phyloP scores from a whole-genome alignment of 2,113 vertebrate genomes.

The Melozone crissalis region DNA sequence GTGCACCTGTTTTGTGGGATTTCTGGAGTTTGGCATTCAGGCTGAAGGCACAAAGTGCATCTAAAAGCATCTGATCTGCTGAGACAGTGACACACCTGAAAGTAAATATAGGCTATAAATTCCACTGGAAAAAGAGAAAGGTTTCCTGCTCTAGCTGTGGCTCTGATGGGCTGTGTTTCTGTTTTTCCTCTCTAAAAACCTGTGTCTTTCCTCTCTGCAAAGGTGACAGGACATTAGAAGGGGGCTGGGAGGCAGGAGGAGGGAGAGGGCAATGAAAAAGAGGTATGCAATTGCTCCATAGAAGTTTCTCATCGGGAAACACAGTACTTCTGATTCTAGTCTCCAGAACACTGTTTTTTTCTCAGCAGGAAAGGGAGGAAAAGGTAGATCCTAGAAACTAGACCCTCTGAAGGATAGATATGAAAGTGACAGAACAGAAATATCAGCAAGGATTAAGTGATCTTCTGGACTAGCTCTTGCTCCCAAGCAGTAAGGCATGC shows the following conservation, averaged over 20 bases:
- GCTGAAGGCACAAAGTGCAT: neutral
- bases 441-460: neutral
- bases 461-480: neutral
- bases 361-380: neutral
- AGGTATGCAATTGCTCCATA: neutral
- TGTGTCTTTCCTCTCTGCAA: neutral
- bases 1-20: neutral
- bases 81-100: neutral
- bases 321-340: neutral
- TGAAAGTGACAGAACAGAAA: neutral
- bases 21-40: neutral
- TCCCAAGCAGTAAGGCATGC: neutral
- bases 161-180: accelerated
- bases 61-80: neutral
- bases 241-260: neutral
- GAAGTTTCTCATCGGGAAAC: accelerated
- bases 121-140: neutral
- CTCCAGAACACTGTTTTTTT: neutral
- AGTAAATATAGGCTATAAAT: neutral
- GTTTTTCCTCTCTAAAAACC: neutral
- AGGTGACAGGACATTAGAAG: neutral
- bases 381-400: neutral
- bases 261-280: neutral
- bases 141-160: neutral
- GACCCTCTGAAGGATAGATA: accelerated